Evolutionary conservation across 2,888 invertebrate genomes (phyloP).

Genomic region (Eilema caniola): DNA sequence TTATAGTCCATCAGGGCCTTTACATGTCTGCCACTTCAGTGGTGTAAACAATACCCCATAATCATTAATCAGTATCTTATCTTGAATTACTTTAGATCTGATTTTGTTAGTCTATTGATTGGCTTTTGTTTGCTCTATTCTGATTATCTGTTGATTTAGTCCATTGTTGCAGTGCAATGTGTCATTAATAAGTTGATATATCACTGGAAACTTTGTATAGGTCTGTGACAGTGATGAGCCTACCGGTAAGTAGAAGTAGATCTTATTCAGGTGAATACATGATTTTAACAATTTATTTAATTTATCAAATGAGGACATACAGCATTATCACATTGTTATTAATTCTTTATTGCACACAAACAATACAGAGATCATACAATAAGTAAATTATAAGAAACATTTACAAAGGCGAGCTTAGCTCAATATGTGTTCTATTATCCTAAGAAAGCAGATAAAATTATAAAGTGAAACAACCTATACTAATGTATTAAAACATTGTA

Average conservation of each 20-base stretch:
- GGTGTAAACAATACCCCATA: neutral
- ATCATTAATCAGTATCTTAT: neutral
- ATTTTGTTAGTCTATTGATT: constrained; percentile 7
- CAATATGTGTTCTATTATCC: no score
- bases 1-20: no score
- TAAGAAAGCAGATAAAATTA: no score
- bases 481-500: no score
- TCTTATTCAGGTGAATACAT: neutral
- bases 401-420: no score
- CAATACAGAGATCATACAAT: no score
- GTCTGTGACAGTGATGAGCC: neutral
- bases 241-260: constrained; percentile 1
- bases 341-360: no score
- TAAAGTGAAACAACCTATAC: no score
- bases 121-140: neutral
- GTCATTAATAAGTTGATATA: neutral
- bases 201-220: neutral
- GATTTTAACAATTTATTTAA: no score
- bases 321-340: no score
- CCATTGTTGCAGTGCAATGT: neutral
- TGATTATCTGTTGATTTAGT: constrained; percentile 6
- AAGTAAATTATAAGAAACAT: no score
- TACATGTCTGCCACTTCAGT: neutral
- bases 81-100: neutral
- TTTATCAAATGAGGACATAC: no score